Evolutionary conservation across 92 coral and sea anemone species (phyloP).

Genomic region (Hydrozoanthus gracilis): DNA sequence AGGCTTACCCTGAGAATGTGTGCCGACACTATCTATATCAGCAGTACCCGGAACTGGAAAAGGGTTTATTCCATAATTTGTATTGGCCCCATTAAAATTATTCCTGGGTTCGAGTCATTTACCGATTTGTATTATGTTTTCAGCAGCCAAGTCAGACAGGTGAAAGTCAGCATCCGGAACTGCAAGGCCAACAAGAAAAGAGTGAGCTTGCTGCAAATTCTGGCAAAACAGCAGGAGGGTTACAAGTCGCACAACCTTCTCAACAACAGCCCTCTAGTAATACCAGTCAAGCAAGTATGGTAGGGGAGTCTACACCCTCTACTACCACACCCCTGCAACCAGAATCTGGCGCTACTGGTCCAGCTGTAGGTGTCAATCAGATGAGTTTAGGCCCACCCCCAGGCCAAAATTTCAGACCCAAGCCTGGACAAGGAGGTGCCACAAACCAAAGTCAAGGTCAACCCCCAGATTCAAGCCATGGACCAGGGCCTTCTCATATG

Average conservation of each 20-base stretch:
- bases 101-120: too few relatives aligned
- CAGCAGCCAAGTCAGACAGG: conserved; percentile 21
- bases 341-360: conserved; percentile 9
- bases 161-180: conserved; percentile 22
- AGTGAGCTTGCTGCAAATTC: background rate
- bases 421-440: background rate
- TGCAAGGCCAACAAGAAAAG: conserved; percentile 31
- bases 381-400: background rate
- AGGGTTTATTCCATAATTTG: too few relatives aligned
- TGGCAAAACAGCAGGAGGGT: background rate
- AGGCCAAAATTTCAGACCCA: background rate
- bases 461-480: background rate
- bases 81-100: too few relatives aligned
- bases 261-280: conserved; percentile 12
- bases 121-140: background rate
- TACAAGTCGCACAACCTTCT: conserved; percentile 13
- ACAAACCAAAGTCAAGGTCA: background rate
- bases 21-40: too few relatives aligned
- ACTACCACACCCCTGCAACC: background rate
- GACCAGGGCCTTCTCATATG: conserved; percentile 13
- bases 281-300: background rate
- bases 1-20: too few relatives aligned
- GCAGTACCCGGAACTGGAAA: too few relatives aligned
- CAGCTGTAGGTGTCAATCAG: conserved; percentile 1
- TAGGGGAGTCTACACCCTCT: background rate